Evolutionary conservation across 1,140 invertebrate genomes (phyloP).

Genomic region (Drosophila bifasciata): DNA sequence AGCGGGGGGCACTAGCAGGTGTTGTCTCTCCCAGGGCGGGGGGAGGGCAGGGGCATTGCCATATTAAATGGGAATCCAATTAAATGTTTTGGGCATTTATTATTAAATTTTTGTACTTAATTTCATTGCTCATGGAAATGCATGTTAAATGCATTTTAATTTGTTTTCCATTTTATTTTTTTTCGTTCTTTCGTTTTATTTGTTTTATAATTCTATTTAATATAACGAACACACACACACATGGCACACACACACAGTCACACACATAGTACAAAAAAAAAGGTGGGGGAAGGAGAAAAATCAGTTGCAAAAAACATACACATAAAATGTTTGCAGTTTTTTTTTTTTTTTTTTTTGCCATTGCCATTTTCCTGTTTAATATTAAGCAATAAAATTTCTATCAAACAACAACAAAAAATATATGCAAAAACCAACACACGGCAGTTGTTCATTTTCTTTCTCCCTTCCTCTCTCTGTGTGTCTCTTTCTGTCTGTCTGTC

Average conservation of each 20-base stretch:
- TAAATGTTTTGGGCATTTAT: constrained; percentile 30
- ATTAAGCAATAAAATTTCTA: constrained; percentile 53
- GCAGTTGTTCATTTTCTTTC: background rate
- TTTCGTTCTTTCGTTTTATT: constrained; percentile 48
- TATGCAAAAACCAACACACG: too few relatives aligned
- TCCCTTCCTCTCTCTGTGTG: too few relatives aligned
- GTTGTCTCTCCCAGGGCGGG: too few relatives aligned
- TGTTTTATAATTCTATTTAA: constrained; percentile 59
- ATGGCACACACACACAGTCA: too few relatives aligned
- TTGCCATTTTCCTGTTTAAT: constrained; percentile 26
- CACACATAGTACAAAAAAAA: too few relatives aligned
- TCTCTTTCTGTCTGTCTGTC: constrained; percentile 17
- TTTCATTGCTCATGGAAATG: constrained; percentile 36
- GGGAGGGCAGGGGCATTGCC: too few relatives aligned
- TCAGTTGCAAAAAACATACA: background rate
- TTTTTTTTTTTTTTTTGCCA: too few relatives aligned
- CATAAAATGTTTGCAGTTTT: too few relatives aligned
- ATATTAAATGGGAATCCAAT: constrained; percentile 20
- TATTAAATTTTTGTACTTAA: constrained; percentile 41
- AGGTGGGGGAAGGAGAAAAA: too few relatives aligned
- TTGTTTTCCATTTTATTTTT: constrained; percentile 23
- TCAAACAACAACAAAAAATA: constrained; percentile 10
- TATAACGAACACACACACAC: background rate
- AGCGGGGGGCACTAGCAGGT: too few relatives aligned
- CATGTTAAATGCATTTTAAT: constrained; percentile 41